Evolutionary conservation across 2,797 vertebrate species (phyloP).

Genomic region (Petrocephalus schoutedeni): DNA sequence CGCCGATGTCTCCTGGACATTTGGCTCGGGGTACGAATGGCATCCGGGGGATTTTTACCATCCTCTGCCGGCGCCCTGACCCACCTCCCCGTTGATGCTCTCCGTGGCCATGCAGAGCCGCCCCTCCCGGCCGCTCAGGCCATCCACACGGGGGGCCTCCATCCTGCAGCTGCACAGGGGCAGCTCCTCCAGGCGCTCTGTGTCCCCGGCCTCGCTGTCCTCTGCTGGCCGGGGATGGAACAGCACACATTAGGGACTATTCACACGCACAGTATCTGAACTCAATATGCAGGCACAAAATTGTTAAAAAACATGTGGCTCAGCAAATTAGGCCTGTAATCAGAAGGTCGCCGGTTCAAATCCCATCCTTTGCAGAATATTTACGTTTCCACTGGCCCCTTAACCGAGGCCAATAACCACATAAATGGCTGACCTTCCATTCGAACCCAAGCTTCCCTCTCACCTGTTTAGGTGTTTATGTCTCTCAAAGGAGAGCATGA

Average conservation of each 20-base stretch:
- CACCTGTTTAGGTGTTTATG: too few species aligned
- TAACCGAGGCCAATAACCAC: too few species aligned
- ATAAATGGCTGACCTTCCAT: too few species aligned
- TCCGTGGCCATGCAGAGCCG: slow-evolving; percentile 85
- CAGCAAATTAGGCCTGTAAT: too few species aligned
- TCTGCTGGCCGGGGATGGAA: slow-evolving; percentile 50
- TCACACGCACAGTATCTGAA: neutral
- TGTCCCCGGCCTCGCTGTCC: slow-evolving; percentile 78
- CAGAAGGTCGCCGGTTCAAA: too few species aligned
- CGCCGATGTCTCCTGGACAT: neutral
- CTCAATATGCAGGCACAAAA: neutral
- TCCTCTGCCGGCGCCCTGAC: neutral
- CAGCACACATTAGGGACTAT: neutral
- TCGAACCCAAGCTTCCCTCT: too few species aligned
- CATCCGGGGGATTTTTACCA: neutral
- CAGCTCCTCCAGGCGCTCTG: slow-evolving; percentile 79
- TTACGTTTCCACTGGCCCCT: too few species aligned
- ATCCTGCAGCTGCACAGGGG: slow-evolving; percentile 88
- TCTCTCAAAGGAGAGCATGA: too few species aligned
- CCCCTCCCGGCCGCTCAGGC: slow-evolving; percentile 62
- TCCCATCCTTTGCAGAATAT: too few species aligned
- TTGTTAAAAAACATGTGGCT: too few species aligned
- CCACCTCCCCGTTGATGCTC: slow-evolving; percentile 80
- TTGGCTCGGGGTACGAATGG: neutral
- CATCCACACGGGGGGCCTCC: slow-evolving; percentile 83